Evolutionary conservation across 2,113 vertebrate species (phyloP).

Genomic region (Potamarius usumacintae): DNA sequence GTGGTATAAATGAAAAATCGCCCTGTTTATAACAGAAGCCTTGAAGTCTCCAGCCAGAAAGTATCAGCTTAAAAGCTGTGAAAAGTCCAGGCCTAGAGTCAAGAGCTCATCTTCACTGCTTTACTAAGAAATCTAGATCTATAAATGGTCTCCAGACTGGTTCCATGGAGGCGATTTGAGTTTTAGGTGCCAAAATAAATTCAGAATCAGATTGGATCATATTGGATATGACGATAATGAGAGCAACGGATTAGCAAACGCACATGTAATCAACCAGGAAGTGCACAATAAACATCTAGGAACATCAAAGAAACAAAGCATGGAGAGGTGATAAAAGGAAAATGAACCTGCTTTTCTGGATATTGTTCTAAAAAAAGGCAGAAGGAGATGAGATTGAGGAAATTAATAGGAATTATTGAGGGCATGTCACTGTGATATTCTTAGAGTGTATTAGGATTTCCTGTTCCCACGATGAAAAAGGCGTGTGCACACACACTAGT

Average conservation of each 20-base stretch:
- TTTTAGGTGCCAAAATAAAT: not conserved
- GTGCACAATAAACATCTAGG: not conserved
- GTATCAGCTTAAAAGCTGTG: not conserved
- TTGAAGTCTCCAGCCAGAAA: not conserved
- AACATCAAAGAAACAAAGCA: not conserved
- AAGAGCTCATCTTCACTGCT: not conserved
- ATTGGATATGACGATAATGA: not conserved
- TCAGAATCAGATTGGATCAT: not conserved
- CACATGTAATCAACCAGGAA: not conserved
- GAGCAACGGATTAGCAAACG: not conserved
- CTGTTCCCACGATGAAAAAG: slow-evolving; percentile 9
- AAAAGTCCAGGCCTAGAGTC: not conserved
- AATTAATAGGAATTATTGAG: slow-evolving; percentile 1
- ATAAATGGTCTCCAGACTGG: not conserved
- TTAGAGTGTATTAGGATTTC: slow-evolving; percentile 33
- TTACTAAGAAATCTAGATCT: not conserved
- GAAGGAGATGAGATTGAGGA: slow-evolving; percentile 17
- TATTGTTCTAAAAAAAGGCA: not conserved
- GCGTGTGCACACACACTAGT: not conserved
- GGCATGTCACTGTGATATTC: slow-evolving; percentile 39
- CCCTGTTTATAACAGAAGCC: not conserved
- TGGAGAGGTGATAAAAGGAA: not conserved
- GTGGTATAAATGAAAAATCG: not conserved
- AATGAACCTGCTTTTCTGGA: not conserved
- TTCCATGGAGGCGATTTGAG: not conserved